Evolutionary conservation across 2,888 invertebrate species (phyloP).

Genomic region (Augochlorella aurata): DNA sequence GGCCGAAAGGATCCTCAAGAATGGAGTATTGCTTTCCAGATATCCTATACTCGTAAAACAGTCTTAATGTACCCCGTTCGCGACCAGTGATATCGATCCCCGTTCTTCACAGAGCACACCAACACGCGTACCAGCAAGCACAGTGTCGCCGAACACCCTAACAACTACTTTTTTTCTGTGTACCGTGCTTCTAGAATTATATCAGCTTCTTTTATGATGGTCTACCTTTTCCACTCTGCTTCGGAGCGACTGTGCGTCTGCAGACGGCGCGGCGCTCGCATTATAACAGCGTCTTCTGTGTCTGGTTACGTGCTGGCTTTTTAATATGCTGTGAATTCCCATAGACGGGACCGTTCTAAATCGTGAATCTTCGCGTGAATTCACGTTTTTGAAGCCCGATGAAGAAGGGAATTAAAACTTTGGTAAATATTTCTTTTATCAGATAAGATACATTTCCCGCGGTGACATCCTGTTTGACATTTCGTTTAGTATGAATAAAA

Average conservation of each 20-base stretch:
- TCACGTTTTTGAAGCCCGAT: too few species aligned
- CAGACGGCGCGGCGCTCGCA: conserved; percentile 29
- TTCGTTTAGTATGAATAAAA: too few species aligned
- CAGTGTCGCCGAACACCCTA: conserved; percentile 1
- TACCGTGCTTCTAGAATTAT: conserved; percentile 29
- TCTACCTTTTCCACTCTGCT: conserved; percentile 37
- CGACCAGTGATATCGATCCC: conserved; percentile 66
- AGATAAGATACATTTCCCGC: too few species aligned
- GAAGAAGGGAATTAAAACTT: too few species aligned
- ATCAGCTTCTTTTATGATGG: conserved; percentile 48
- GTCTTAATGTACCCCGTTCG: conserved; percentile 68
- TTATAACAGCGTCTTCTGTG: conserved; percentile 14
- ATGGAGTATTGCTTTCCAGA: conserved; percentile 72
- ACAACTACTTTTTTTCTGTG: conserved; percentile 14
- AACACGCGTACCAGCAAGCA: neutral
- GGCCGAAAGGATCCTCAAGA: conserved; percentile 69
- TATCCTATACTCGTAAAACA: conserved; percentile 73
- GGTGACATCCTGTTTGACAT: too few species aligned
- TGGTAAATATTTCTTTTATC: too few species aligned
- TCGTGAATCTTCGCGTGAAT: too few species aligned
- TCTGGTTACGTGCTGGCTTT: neutral
- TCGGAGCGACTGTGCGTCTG: neutral
- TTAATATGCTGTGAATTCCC: too few species aligned
- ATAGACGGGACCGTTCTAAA: too few species aligned
- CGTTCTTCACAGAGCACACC: conserved; percentile 48